Percentiles rank a stretch among this genome's conserved stretches.
Conservation (phyloP, 1,140 invertebrate species). For the Oscheius sp. region DNA sequence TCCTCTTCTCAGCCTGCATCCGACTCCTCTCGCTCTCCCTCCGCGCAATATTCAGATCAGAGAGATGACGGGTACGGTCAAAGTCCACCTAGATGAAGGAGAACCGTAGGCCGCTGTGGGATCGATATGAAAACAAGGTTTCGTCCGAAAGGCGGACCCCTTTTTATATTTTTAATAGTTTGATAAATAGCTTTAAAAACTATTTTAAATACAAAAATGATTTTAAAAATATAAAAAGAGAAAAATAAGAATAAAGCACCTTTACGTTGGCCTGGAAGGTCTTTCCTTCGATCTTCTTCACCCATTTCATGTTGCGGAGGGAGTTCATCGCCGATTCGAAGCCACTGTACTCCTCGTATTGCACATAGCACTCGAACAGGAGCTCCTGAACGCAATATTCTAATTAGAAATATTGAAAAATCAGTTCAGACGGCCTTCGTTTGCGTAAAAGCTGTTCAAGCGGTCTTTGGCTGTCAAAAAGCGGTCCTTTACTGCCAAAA, state of each 20-base stretch:
- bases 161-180: neutral
- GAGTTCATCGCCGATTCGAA: constrained; percentile 23
- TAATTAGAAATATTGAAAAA: neutral
- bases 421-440: neutral
- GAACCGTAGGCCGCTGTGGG: neutral
- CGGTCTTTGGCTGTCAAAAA: too few relatives aligned
- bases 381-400: constrained; percentile 16
- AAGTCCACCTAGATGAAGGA: constrained; percentile 25
- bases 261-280: constrained; percentile 30
- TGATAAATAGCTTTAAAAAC: neutral
- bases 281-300: constrained; percentile 26
- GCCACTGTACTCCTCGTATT: constrained; percentile 25
- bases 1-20: constrained; percentile 6
- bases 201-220: neutral
- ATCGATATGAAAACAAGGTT: neutral
- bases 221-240: neutral
- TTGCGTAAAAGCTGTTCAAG: neutral
- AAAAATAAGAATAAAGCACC: neutral
- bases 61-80: constrained; percentile 30
- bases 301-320: constrained; percentile 30
- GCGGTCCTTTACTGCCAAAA: too few relatives aligned
- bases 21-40: constrained; percentile 1
- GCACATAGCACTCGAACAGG: constrained; percentile 33
- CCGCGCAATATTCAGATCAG: constrained; percentile 7
- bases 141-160: neutral